Percentiles rank a stretch among this genome's conserved stretches.
These are phyloP conservation scores for Salvator merianae DNA, from an alignment of 2,113 vertebrate genomes.

Conservation along the genomic window DNA sequence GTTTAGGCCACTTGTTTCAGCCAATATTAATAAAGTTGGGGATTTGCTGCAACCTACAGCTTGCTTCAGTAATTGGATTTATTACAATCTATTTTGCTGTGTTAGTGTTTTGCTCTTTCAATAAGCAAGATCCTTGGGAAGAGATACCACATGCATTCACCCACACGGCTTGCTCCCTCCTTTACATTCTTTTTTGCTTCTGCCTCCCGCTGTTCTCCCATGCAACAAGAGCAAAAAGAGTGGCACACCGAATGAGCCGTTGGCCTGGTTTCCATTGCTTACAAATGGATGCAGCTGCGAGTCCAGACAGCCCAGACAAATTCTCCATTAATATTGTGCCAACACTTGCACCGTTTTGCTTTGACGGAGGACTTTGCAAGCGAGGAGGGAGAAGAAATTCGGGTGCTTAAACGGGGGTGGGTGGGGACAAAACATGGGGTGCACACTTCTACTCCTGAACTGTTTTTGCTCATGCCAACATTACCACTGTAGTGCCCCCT, in stretches of 20 bases:
- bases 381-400: not conserved
- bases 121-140: not conserved
- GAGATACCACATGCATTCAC: not conserved
- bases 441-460: not conserved
- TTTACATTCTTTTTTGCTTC: not conserved
- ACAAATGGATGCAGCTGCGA: not conserved
- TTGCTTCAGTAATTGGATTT: not conserved
- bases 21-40: not conserved
- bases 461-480: not conserved
- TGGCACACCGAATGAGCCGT: not conserved
- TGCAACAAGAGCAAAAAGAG: too few relatives aligned
- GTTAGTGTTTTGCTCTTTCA: not conserved
- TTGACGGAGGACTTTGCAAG: too few relatives aligned
- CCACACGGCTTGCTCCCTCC: not conserved
- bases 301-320: not conserved
- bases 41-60: not conserved
- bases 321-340: too few relatives aligned
- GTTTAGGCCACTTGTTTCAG: not conserved
- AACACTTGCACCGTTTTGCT: not conserved
- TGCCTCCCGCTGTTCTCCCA: not conserved
- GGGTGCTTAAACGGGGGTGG: not conserved
- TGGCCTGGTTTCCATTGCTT: not conserved
- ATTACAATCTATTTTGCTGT: too few relatives aligned
- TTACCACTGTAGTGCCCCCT: conserved; percentile 23
- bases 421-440: not conserved